Evolutionary conservation across 2,888 invertebrate species (phyloP), one percentile per base, ranked within the genome.

Genomic region (Lasioglossum calceatum): DNA sequence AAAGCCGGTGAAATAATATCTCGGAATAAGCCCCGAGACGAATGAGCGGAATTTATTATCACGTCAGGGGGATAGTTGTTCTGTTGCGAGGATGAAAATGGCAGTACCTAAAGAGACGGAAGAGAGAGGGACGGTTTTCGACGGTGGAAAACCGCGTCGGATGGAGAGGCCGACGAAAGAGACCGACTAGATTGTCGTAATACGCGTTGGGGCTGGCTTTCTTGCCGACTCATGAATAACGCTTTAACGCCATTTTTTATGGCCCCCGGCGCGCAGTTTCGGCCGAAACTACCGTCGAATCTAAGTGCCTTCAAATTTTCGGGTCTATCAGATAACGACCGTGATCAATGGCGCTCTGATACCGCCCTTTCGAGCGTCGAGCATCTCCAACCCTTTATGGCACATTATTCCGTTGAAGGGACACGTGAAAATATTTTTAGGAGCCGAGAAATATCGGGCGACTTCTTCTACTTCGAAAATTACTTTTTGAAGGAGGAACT

Each of bases 21-120:
- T 74, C 85, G 86, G 86, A 82, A 88, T 85, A 87, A 87, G 81
- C 87, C 83, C 64, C 82, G 86, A 91, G 86, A 89, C 84, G 88
- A 91, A 89, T 88, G 90, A 91, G 89, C 85, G 83, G 92, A 93
- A 94, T 94, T 94, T 94, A 93, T 94, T 93, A 93, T 93, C 92
- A 90, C 92, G 91, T 92, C 93, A 91, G 92, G 92, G 92, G 90
- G 92, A 92, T 92, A 92, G 92, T 92, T 93, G 92, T 93, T 93
- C 92, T 86, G 92, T 67, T 88, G 50, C 87, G 85, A 88, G 86
- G 36, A 79, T 79, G 88, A 89, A 86, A 91, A 88, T 82, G 84
- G 87, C 77, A 81, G 70, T 80, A 42, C 32, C 64, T 64, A 32
- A 32, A 32, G 64, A 32, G n/a, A 64, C 14, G 32, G 58, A 71